Conservation (phyloP, 1,140 invertebrate species). For the Procambarus virginalis region DNA sequence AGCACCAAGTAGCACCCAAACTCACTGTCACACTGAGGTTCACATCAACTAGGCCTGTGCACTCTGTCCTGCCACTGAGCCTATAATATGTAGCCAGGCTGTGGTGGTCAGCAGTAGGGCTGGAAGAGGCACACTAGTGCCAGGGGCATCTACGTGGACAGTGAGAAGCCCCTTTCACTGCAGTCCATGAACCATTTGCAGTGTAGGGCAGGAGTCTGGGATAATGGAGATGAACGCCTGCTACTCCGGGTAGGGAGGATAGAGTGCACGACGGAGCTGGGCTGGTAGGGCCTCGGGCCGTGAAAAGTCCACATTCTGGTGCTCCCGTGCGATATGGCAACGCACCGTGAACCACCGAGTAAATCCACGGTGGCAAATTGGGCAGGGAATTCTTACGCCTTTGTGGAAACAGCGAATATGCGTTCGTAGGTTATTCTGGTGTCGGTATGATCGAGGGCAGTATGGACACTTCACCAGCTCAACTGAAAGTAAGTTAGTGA, state of each 20-base stretch:
- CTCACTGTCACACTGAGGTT: constrained; percentile 41
- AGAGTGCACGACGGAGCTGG: constrained; percentile 67
- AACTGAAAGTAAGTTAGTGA: constrained; percentile 76
- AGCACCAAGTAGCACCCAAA: constrained; percentile 66
- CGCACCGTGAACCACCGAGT: constrained; percentile 93
- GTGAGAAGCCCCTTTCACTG: constrained; percentile 39
- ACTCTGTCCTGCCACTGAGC: neutral
- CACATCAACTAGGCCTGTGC: constrained; percentile 8
- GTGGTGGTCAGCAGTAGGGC: constrained; percentile 14
- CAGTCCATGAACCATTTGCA: constrained; percentile 10
- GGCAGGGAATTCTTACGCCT: constrained; percentile 90
- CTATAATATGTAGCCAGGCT: neutral
- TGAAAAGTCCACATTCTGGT: constrained; percentile 74
- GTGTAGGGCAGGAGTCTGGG: constrained; percentile 29
- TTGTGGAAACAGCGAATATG: constrained; percentile 92
- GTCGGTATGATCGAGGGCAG: constrained; percentile 92
- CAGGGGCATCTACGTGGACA: constrained; percentile 57
- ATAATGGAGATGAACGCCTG: constrained; percentile 26
- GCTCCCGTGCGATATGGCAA: constrained; percentile 89
- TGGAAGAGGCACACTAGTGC: constrained; percentile 13
- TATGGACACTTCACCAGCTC: constrained; percentile 93
- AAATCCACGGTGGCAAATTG: constrained; percentile 91
- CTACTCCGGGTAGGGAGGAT: constrained; percentile 64
- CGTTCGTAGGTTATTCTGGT: constrained; percentile 92
- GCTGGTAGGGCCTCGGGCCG: constrained; percentile 66